Percentiles rank a stretch among this genome's conserved stretches.
phyloP scores from a whole-genome alignment of 2,113 vertebrate species.

The Chamaetylas fuelleborni region DNA sequence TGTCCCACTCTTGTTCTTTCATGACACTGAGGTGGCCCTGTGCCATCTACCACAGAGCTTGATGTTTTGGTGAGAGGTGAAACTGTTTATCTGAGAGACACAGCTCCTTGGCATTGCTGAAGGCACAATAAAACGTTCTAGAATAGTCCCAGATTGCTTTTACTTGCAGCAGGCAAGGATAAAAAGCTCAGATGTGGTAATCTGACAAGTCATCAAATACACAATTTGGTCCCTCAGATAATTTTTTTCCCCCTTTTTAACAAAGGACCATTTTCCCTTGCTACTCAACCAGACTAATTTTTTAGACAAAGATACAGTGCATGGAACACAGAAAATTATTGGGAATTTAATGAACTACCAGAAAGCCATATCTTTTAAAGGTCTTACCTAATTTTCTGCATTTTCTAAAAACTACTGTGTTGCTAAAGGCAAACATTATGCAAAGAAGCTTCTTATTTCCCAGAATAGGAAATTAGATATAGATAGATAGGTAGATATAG shows the following conservation, averaged over 20 bases:
- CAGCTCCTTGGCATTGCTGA: not conserved
- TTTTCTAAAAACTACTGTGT: not conserved
- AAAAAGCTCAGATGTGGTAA: not conserved
- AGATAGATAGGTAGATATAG: not conserved
- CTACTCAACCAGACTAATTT: not conserved
- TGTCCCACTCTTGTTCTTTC: not conserved
- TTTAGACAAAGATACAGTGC: not conserved
- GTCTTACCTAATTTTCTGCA: not conserved
- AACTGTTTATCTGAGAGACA: not conserved
- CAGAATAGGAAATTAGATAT: not conserved
- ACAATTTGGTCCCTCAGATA: not conserved
- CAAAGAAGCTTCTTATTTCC: conserved; percentile 12
- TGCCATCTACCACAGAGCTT: not conserved
- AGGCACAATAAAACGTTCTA: not conserved
- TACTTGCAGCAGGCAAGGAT: not conserved
- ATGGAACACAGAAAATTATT: not conserved
- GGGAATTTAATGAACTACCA: not conserved
- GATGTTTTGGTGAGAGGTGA: not conserved
- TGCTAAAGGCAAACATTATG: not conserved
- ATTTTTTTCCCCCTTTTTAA: not conserved
- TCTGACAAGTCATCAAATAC: not conserved
- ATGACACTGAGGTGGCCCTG: not conserved
- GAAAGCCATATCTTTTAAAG: not conserved
- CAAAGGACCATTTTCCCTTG: not conserved
- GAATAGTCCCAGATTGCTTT: not conserved